Base-by-base conservation (phyloP, 2,113 vertebrate genomes). In the Solea senegalensis region DNA sequence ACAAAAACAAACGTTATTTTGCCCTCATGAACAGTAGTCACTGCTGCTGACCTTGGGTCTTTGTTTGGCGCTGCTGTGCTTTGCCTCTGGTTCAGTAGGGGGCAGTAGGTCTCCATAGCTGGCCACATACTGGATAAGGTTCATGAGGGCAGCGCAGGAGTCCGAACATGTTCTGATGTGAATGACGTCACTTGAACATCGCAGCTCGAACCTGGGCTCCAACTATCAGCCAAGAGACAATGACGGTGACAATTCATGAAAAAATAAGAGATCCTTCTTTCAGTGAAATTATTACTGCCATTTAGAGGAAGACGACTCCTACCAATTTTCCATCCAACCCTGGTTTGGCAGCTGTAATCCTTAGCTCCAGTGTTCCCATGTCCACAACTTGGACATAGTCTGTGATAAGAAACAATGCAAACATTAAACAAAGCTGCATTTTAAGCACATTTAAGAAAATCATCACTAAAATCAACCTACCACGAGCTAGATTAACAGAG, bases 331-430 rank as follows among this genome's bases (percentile, higher is more conserved):
- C 94, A 79, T 95, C 94, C 41, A 88, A 82, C 86, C 92, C 95
- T 76, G 94, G 94, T 89, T 97, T 98, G 63, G 96, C 93, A 48
- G 97, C 83, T 41, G 95, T 97, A 81, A 99, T 99, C 58, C 96
- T 96, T 81, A 99, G 73, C 87, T 99, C 97, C 66, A 99, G 79
- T 14, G 97, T 94, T 27, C 98, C 98, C 97, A 98, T 98, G 78
- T 98, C 98, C 76, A 98, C 94, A 72, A 99, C 97, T 86, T 95
- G 96, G 72, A 99, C 96, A 82, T 98, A 99, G 91, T 99, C 98
- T 99, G 76, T 56, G 86, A 82, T 15, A 77, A 1, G 62, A 69
- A 27, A 28, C 60, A 60, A 59, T 78, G 34, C 1, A 13, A 50
- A 45, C n/a, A 54, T 41, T 11, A 15, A 15, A 66, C 14, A 59